Evolutionary conservation across 1,140 invertebrate genomes (phyloP).

Genomic region (Ceratitis capitata): DNA sequence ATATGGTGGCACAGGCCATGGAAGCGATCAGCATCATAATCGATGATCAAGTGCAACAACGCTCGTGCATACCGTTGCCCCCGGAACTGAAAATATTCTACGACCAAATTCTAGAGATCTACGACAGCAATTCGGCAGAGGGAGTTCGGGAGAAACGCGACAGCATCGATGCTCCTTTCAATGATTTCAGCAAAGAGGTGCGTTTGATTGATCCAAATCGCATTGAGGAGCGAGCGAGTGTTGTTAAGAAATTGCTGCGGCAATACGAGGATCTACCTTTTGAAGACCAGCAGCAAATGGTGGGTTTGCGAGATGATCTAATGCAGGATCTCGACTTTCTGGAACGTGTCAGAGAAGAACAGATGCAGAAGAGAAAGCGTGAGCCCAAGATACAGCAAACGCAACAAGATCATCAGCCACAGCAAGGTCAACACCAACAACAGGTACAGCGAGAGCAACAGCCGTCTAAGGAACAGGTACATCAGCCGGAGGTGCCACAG

Average conservation of each 20-base stretch:
- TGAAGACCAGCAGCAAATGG: constrained; percentile 49
- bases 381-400: neutral
- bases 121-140: constrained; percentile 46
- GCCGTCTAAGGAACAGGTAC: neutral
- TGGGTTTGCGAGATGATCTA: constrained; percentile 50
- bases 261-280: constrained; percentile 54
- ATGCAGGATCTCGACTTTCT: constrained; percentile 51
- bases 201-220: constrained; percentile 46
- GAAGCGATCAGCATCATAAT: constrained; percentile 54
- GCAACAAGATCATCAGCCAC: neutral
- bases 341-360: constrained; percentile 42
- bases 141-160: constrained; percentile 52
- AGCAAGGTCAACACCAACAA: neutral
- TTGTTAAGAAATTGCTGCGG: constrained; percentile 55
- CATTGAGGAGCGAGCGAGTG: constrained; percentile 51
- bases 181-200: constrained; percentile 48
- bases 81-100: constrained; percentile 57
- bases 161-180: constrained; percentile 40
- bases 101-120: constrained; percentile 49
- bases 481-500: neutral
- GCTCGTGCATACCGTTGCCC: constrained; percentile 51
- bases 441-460: neutral
- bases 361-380: neutral
- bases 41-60: constrained; percentile 50
- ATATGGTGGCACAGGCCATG: constrained; percentile 52